Percentiles rank a stretch among this genome's conserved stretches.
phyloP scores from a whole-genome alignment of 2,888 invertebrate genomes.

The Holacanthella duospinosa region DNA sequence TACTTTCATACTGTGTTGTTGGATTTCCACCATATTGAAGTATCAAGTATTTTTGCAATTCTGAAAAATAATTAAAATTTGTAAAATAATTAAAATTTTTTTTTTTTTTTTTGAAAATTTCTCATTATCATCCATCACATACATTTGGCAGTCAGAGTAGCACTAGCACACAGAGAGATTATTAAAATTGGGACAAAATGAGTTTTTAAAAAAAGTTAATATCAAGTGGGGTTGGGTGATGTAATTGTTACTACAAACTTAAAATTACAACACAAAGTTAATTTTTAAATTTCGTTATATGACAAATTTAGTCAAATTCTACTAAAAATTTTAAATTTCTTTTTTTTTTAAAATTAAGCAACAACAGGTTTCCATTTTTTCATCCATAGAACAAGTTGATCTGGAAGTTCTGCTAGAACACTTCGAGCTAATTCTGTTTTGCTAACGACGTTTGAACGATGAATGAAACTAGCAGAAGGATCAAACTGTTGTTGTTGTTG shows the following conservation, averaged over 20 bases:
- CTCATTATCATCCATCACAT: not conserved
- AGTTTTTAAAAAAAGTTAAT: no score
- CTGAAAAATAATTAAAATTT: constrained; percentile 13
- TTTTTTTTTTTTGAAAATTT: not conserved
- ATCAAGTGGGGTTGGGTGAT: no score
- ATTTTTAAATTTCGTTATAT: not conserved
- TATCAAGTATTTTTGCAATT: constrained; percentile 35
- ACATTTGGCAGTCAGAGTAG: not conserved
- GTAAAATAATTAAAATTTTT: not conserved
- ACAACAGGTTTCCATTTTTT: not conserved
- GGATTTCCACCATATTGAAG: no score
- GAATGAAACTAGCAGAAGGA: constrained; percentile 19
- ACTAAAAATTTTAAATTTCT: not conserved
- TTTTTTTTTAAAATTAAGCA: not conserved
- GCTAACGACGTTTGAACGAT: constrained; percentile 18
- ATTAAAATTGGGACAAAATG: no score
- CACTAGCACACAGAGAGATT: not conserved
- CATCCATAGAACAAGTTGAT: constrained; percentile 40
- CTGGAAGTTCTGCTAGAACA: constrained; percentile 47
- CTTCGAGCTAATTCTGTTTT: constrained; percentile 44
- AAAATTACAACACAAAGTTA: no score
- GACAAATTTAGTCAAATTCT: not conserved
- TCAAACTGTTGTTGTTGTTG: not conserved
- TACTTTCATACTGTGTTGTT: not conserved
- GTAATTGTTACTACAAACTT: no score